Percentiles rank a stretch among this genome's conserved stretches.
These are phyloP conservation scores for Thereuonema tuberculata DNA, from an alignment of 1,140 invertebrate genomes.

Conservation along the genomic window DNA sequence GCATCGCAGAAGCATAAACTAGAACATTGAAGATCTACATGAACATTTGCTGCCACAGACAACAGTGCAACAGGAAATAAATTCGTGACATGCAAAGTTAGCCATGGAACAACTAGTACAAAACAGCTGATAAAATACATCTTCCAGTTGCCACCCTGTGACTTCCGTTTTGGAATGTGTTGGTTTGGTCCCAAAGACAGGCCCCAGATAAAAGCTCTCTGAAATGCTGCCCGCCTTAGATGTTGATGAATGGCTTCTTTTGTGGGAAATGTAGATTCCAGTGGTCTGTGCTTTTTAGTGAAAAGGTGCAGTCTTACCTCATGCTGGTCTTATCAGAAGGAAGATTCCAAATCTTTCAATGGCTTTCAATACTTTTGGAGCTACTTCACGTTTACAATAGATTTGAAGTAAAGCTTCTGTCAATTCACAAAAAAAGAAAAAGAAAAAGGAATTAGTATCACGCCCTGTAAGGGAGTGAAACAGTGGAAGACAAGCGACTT, in stretches of 20 bases:
- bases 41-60: neutral
- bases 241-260: neutral
- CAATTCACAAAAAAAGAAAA: neutral
- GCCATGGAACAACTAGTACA: neutral
- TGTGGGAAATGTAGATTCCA: neutral
- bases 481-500: constrained; percentile 7
- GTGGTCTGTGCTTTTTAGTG: constrained; percentile 7
- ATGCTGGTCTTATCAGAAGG: neutral
- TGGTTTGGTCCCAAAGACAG: neutral
- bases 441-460: constrained; percentile 8
- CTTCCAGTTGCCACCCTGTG: neutral
- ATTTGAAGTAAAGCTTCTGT: neutral
- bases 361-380: neutral
- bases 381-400: neutral
- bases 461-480: constrained; percentile 12
- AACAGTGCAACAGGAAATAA: neutral
- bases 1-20: neutral
- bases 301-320: constrained; percentile 1
- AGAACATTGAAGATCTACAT: neutral
- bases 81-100: neutral
- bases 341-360: neutral
- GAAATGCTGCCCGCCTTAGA: neutral
- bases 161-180: neutral
- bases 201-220: neutral
- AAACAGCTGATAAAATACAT: constrained; percentile 1